Evolutionary conservation across 2,888 invertebrate genomes (phyloP).

Genomic region (Apodemia duryi): DNA sequence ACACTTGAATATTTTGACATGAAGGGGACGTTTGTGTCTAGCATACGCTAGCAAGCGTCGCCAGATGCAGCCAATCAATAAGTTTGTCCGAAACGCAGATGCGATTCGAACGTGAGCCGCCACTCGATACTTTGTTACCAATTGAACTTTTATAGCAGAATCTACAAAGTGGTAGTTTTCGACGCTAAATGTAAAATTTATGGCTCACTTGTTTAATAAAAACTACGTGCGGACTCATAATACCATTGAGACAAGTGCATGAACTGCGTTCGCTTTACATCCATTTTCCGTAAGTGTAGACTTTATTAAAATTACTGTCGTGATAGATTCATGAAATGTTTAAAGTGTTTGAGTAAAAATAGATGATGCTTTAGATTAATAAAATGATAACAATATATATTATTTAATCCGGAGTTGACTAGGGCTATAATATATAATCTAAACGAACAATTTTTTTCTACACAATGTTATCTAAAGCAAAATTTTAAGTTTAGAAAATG

Average conservation of each 20-base stretch:
- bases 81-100: constrained; percentile 55
- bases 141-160: constrained; percentile 63
- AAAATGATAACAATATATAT: neutral
- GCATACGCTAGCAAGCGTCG: constrained; percentile 37
- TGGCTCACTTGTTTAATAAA: constrained; percentile 58
- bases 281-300: constrained; percentile 32
- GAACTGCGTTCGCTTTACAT: constrained; percentile 35
- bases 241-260: constrained; percentile 37
- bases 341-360: neutral
- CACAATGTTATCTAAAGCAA: too few relatives aligned
- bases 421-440: neutral
- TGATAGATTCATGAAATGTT: constrained; percentile 1
- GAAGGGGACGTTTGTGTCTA: constrained; percentile 36
- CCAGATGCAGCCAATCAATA: constrained; percentile 42
- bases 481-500: too few relatives aligned
- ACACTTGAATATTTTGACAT: constrained; percentile 47
- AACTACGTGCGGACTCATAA: constrained; percentile 46
- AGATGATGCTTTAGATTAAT: neutral
- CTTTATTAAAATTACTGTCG: constrained; percentile 32
- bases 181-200: constrained; percentile 61
- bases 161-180: constrained; percentile 58
- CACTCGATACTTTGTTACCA: constrained; percentile 52
- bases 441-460: too few relatives aligned
- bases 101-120: constrained; percentile 48
- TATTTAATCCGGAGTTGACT: neutral